These are phyloP conservation scores for Sebastes taczanowskii DNA, from an alignment of 2,797 vertebrate species.

Conservation along the genomic window DNA sequence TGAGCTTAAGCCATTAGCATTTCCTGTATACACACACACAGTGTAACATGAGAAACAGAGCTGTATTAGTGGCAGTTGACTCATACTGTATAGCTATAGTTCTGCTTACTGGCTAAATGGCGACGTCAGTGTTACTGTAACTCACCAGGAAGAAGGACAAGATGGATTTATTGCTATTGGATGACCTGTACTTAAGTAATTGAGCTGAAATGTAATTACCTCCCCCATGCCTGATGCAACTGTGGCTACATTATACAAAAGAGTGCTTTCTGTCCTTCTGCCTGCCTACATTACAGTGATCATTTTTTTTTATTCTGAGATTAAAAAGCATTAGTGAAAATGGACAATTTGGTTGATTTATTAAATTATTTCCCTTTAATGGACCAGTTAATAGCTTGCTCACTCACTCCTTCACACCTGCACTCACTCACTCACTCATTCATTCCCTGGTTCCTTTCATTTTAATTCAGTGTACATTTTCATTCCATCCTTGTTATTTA, in stretches of 20 bases:
- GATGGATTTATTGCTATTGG: not conserved
- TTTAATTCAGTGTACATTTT: not conserved
- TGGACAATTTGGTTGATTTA: not conserved
- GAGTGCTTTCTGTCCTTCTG: not conserved
- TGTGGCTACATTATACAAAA: not conserved
- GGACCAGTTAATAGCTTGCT: not conserved
- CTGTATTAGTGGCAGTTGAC: constrained; percentile 17
- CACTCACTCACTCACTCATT: not conserved
- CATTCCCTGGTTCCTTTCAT: not conserved
- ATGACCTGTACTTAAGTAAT: constrained; percentile 21
- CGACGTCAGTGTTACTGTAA: constrained; percentile 16
- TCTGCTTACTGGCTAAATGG: constrained; percentile 30
- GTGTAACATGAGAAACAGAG: constrained; percentile 38
- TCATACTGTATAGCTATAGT: not conserved
- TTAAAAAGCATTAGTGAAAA: not conserved
- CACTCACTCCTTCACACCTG: not conserved
- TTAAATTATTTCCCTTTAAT: constrained; percentile 2
- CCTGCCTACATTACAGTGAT: not conserved
- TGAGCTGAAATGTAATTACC: constrained; percentile 30
- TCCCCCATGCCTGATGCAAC: not conserved
- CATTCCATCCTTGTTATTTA: not conserved
- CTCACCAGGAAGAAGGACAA: not conserved
- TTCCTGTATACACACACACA: constrained; percentile 36
- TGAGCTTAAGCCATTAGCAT: constrained; percentile 46
- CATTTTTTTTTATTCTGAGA: not conserved